Conservation (phyloP, 2,113 vertebrate genomes). For the Lepisosteus oculatus region DNA sequence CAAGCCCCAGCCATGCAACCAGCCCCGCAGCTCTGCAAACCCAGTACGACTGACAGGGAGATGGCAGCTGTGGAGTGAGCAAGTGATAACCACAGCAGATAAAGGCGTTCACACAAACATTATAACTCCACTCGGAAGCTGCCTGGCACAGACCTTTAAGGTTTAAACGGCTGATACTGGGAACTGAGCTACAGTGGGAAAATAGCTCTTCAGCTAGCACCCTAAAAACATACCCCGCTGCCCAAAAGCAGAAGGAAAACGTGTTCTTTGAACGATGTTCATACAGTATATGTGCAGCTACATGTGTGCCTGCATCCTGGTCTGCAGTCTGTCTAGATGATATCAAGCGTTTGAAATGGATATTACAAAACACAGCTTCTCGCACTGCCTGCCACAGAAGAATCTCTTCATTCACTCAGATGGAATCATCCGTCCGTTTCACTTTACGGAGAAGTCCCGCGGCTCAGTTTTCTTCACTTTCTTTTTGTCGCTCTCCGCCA, state of each 20-base stretch:
- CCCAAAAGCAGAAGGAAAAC: not conserved
- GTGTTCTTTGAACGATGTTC: not conserved
- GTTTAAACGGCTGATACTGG: conserved; percentile 11
- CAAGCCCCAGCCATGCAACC: conserved; percentile 18
- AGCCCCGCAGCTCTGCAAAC: conserved; percentile 20
- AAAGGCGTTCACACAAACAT: conserved; percentile 46
- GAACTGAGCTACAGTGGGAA: not conserved
- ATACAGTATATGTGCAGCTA: no score
- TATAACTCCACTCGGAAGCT: conserved; percentile 38
- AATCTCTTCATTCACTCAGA: no score
- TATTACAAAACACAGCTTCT: no score
- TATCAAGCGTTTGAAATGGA: no score
- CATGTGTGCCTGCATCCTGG: no score
- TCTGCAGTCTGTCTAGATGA: no score
- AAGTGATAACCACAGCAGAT: conserved; percentile 37
- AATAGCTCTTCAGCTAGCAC: not conserved
- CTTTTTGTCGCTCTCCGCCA: no score
- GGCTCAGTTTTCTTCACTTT: no score
- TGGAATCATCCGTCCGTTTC: no score
- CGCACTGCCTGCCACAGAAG: no score
- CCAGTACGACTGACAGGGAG: conserved; percentile 42
- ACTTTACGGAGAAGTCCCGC: no score
- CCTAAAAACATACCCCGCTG: not conserved
- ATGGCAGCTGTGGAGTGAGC: conserved; percentile 50
- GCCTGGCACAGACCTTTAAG: conserved; percentile 31